Percentiles rank a stretch among this genome's conserved stretches.
phyloP scores from a whole-genome alignment of 2,113 vertebrate genomes.

The Pseudopipra pipra region DNA sequence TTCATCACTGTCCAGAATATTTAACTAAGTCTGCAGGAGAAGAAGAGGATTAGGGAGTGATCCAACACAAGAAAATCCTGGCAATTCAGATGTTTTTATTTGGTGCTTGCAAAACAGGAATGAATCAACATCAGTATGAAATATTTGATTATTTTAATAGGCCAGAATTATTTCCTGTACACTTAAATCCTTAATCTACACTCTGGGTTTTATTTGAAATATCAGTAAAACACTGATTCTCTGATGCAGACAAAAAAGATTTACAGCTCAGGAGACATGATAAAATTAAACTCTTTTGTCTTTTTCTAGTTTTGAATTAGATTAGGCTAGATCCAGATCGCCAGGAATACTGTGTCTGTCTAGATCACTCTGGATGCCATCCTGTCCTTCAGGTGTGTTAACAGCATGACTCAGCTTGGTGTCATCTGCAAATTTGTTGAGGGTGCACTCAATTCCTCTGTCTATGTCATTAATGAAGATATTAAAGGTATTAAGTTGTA shows the following conservation, averaged over 20 bases:
- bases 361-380: background rate
- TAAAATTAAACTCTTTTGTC: background rate
- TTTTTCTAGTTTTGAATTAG: background rate
- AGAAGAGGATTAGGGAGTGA: background rate
- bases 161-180: background rate
- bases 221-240: background rate
- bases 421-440: background rate
- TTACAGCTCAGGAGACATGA: background rate
- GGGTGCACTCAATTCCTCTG: background rate
- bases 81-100: background rate
- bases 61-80: background rate
- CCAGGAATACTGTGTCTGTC: background rate
- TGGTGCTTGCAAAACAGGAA: background rate
- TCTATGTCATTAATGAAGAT: fast-evolving
- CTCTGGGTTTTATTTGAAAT: background rate
- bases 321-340: background rate
- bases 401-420: background rate
- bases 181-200: background rate
- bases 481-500: background rate
- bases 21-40: background rate
- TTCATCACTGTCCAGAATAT: background rate
- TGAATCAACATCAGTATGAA: slow-evolving; percentile 4
- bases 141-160: background rate
- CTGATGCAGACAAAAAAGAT: background rate
- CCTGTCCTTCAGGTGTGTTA: background rate